Conservation (phyloP, 2,113 vertebrate genomes). For the Lampris megalopsis region DNA sequence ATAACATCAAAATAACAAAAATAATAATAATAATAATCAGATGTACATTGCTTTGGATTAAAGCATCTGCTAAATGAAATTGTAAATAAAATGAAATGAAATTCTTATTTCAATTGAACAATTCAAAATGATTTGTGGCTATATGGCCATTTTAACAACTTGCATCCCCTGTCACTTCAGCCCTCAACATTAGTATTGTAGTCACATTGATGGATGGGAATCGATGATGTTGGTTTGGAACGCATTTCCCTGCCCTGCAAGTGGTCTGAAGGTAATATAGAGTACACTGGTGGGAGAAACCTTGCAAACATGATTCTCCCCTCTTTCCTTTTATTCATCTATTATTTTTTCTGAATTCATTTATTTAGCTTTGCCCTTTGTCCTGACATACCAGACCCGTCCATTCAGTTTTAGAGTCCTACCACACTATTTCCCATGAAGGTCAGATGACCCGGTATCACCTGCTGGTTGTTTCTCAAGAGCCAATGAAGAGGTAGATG, state of each 20-base stretch:
- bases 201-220: slow-evolving; percentile 43
- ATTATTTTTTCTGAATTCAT: not conserved
- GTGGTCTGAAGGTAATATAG: slow-evolving; percentile 41
- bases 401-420: slow-evolving; percentile 36
- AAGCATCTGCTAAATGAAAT: no score
- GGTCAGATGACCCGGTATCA: slow-evolving; percentile 8
- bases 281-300: not conserved
- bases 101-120: no score
- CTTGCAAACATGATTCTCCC: not conserved
- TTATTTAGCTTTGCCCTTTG: slow-evolving; percentile 42
- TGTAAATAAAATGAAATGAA: no score
- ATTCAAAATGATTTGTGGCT: slow-evolving; percentile 7
- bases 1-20: no score
- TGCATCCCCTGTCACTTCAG: slow-evolving; percentile 34
- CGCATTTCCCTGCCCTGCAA: slow-evolving; percentile 48
- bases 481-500: slow-evolving; percentile 20
- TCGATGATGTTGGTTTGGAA: slow-evolving; percentile 38
- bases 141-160: slow-evolving; percentile 11
- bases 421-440: slow-evolving; percentile 13
- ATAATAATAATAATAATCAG: no score
- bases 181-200: slow-evolving; percentile 28
- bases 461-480: slow-evolving; percentile 4
- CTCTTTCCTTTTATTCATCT: slow-evolving; percentile 18
- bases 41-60: no score
- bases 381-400: slow-evolving; percentile 22